Evolutionary conservation across 2,888 invertebrate species (phyloP).

Genomic region (Barypeithes pellucidus): DNA sequence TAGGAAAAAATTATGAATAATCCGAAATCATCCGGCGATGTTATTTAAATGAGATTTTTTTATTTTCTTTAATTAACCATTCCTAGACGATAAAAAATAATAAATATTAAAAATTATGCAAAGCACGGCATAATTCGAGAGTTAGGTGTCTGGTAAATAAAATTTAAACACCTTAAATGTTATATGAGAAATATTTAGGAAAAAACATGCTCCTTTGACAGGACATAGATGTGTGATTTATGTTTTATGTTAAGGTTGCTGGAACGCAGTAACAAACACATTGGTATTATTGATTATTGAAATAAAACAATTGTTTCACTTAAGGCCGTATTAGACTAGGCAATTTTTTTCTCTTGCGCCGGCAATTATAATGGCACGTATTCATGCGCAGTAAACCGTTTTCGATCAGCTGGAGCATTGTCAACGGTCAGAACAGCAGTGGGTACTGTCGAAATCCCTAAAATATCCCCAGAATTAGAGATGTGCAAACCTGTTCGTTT

Average conservation of each 20-base stretch:
- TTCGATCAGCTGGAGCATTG: too few relatives aligned
- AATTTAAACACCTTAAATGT: conserved; percentile 46
- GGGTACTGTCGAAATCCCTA: too few relatives aligned
- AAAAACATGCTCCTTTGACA: conserved; percentile 36
- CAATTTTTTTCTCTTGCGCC: too few relatives aligned
- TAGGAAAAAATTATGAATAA: conserved; percentile 30
- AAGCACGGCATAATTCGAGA: conserved; percentile 36
- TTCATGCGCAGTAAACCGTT: too few relatives aligned
- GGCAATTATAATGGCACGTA: too few relatives aligned
- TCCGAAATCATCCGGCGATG: conserved; percentile 40
- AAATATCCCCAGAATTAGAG: too few relatives aligned
- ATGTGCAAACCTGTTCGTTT: too few relatives aligned
- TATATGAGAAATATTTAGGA: conserved; percentile 35
- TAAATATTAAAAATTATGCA: conserved; percentile 51
- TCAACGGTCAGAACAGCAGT: too few relatives aligned
- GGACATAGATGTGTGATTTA: conserved; percentile 19
- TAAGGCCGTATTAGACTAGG: too few relatives aligned
- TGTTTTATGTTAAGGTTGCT: conserved; percentile 31
- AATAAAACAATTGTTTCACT: too few relatives aligned
- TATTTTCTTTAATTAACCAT: conserved; percentile 45
- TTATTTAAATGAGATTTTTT: conserved; percentile 47
- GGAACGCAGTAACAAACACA: conserved; percentile 12
- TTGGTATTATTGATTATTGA: too few relatives aligned
- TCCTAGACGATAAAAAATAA: conserved; percentile 46
- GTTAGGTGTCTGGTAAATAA: conserved; percentile 46